Base-by-base conservation (phyloP, 2,113 vertebrate genomes). In the Eulemur rufifrons region DNA sequence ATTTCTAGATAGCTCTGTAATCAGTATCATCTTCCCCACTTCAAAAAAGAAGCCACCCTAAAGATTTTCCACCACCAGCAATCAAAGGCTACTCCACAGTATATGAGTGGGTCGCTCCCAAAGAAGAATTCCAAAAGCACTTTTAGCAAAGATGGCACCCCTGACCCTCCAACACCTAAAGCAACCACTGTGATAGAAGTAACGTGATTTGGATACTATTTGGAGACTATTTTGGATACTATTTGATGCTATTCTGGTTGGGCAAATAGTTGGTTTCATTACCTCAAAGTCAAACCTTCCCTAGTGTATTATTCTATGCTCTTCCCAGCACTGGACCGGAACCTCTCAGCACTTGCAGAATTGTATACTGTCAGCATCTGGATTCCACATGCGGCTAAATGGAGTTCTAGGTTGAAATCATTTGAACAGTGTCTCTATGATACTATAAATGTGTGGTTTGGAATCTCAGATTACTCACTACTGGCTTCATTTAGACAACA, bases 1-100 rank as follows among this genome's bases (percentile, higher is more conserved):
- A 42, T 61, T 73, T 86, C 63, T 81, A 86, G 78, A 34, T 73
- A n/a, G 64, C 25, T 73, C 37, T 73, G 45, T 83, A 54, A 64
- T 37, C 29, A 68, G 3, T 3, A 32, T 20, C 13, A 78, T 63
- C 8, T 42, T 39, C 20, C 14, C 37, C 27, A 32, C 42, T 39
- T 85, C 21, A 20, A 54, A 71, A 39, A 27, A 76, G 42, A 27
- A 76, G 42, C 56, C 47, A 20, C 54, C 39, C 63, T 78, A 42
- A 45, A 21, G 77, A 68, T 37, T 34, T 45, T 34, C 18, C 52
- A 54, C 34, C 3, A 1, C 1, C 1, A 13, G 50, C 45, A 34
- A 32, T 17, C n/a, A 50, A 64, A 85, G 39, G n/a, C 32, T 68
- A 32, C 17, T 25, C 32, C 3, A 64, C 25, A 27, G 69, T 27